Evolutionary conservation across 2,888 invertebrate species (phyloP).

Genomic region (Trissolcus japonicus): DNA sequence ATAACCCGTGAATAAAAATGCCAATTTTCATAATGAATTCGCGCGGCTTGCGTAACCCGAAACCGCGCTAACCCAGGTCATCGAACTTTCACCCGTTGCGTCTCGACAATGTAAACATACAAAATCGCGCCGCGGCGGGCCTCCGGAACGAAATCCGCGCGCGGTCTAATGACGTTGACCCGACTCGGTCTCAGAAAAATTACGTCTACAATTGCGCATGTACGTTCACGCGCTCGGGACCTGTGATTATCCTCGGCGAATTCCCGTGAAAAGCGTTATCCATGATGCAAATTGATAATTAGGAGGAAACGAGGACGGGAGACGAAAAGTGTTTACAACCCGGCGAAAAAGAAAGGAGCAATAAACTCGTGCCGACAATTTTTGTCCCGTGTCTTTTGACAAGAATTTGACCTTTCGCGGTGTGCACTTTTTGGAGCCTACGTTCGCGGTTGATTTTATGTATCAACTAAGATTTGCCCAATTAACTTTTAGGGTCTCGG

Average conservation of each 20-base stretch:
- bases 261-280: background rate
- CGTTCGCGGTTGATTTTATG: too few relatives aligned
- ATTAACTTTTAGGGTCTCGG: background rate
- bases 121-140: conserved; percentile 2
- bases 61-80: conserved; percentile 12
- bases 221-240: background rate
- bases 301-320: too few relatives aligned
- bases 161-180: background rate
- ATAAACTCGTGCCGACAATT: too few relatives aligned
- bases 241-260: background rate
- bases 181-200: conserved; percentile 18
- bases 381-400: too few relatives aligned
- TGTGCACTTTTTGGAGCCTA: too few relatives aligned
- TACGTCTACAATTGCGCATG: conserved; percentile 14
- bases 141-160: conserved; percentile 16
- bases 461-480: too few relatives aligned
- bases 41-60: conserved; percentile 17
- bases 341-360: too few relatives aligned
- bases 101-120: conserved; percentile 13
- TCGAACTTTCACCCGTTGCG: conserved; percentile 31
- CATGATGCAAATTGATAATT: background rate
- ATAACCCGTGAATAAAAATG: conserved; percentile 16
- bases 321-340: too few relatives aligned
- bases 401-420: too few relatives aligned
- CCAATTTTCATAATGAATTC: conserved; percentile 37